Evolutionary conservation across 1,140 invertebrate species (phyloP).

Genomic region (Brachionus manjavacas): DNA sequence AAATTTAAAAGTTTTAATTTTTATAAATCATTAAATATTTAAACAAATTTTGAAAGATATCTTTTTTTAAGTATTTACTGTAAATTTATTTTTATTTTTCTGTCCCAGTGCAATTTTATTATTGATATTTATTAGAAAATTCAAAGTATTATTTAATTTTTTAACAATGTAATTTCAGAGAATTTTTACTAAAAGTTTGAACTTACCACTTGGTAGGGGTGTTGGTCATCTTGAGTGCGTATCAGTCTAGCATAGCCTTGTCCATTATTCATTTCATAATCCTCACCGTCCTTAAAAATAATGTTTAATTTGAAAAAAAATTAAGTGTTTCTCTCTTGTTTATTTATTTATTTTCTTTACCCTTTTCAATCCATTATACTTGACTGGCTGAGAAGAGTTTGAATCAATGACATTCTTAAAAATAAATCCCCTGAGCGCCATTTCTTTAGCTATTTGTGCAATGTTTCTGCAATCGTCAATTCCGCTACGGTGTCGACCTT

Average conservation of each 20-base stretch:
- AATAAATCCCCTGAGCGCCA: constrained; percentile 49
- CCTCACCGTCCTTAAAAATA: neutral
- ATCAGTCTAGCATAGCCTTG: constrained; percentile 1
- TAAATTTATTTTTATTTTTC: too few relatives aligned
- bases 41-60: too few relatives aligned
- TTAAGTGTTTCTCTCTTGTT: too few relatives aligned
- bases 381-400: neutral
- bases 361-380: neutral
- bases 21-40: neutral
- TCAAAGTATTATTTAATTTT: too few relatives aligned
- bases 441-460: constrained; percentile 49
- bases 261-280: neutral
- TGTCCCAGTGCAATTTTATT: too few relatives aligned
- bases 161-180: too few relatives aligned
- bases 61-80: neutral
- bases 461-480: constrained; percentile 59
- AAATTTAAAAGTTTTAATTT: too few relatives aligned
- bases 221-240: neutral
- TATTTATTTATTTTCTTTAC: too few relatives aligned
- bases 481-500: constrained; percentile 58
- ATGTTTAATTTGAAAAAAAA: neutral
- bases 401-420: constrained; percentile 44
- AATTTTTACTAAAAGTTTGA: neutral
- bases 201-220: neutral
- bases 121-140: neutral